Conservation (phyloP, 2,888 invertebrate genomes). For the Lordiphosa fenestrarum region DNA sequence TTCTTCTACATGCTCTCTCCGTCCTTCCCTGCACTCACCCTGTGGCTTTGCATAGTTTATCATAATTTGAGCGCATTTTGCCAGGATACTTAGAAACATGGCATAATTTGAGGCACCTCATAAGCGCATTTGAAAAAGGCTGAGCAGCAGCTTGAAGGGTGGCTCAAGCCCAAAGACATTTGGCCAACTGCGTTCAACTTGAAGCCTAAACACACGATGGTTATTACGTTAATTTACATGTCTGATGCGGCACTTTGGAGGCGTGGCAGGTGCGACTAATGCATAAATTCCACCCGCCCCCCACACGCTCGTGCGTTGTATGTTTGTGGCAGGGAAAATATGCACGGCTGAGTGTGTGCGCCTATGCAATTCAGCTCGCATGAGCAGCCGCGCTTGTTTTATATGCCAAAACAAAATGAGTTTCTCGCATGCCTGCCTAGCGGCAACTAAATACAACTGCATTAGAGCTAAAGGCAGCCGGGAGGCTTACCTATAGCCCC, state of each 20-base stretch:
- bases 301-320: conserved; percentile 3
- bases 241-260: conserved; percentile 36
- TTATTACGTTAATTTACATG: conserved; percentile 69
- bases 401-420: conserved; percentile 68
- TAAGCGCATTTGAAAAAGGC: conserved; percentile 54
- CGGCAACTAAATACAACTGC: conserved; percentile 52
- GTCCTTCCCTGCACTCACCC: conserved; percentile 2
- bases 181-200: conserved; percentile 42
- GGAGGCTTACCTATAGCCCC: conserved; percentile 1
- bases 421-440: conserved; percentile 66
- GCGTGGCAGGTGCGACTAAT: conserved; percentile 48
- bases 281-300: conserved; percentile 53
- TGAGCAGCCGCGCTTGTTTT: conserved; percentile 62
- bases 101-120: conserved; percentile 51
- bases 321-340: conserved; percentile 9
- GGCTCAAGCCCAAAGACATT: conserved; percentile 34
- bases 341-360: conserved; percentile 42
- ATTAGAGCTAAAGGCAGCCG: conserved; percentile 14
- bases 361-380: conserved; percentile 52
- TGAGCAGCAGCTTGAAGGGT: conserved; percentile 12
- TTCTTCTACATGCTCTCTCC: too few relatives aligned
- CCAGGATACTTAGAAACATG: conserved; percentile 40
- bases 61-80: conserved; percentile 54
- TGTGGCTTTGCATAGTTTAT: conserved; percentile 54
- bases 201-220: conserved; percentile 43